These are phyloP conservation scores for Morone saxatilis DNA, from an alignment of 2,113 vertebrate species.

Conservation along the genomic window DNA sequence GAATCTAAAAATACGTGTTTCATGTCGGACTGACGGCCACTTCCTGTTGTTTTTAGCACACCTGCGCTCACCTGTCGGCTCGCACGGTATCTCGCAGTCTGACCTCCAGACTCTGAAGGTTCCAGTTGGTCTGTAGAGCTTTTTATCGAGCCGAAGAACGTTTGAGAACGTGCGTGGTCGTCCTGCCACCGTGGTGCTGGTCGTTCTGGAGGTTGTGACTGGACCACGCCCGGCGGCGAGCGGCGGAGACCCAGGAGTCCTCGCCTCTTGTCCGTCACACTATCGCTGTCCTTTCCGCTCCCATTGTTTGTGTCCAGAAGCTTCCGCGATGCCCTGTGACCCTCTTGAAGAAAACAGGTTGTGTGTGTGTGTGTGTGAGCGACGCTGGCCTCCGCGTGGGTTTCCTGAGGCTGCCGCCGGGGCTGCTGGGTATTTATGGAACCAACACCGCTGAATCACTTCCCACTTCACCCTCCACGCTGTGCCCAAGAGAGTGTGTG, in stretches of 20 bases:
- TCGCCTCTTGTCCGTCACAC: conserved; percentile 43
- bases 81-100: no score
- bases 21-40: no score
- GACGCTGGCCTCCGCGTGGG: conserved; percentile 41
- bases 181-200: conserved; percentile 1
- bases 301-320: conserved; percentile 75
- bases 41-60: not conserved
- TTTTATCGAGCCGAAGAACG: no score
- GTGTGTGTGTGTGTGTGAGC: conserved; percentile 35
- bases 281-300: conserved; percentile 74
- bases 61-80: not conserved
- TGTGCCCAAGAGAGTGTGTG: conserved; percentile 27
- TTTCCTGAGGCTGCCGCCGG: conserved; percentile 67
- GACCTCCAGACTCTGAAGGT: no score
- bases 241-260: conserved; percentile 55
- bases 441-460: conserved; percentile 78
- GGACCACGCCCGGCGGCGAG: conserved; percentile 23
- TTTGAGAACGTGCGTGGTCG: no score
- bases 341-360: conserved; percentile 79
- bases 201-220: not conserved
- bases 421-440: conserved; percentile 80
- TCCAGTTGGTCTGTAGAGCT: no score
- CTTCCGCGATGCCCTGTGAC: conserved; percentile 74
- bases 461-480: conserved; percentile 60
- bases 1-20: no score